Base-by-base conservation (phyloP, 1,140 invertebrate species). In the Pogonognathellus flavescens region DNA sequence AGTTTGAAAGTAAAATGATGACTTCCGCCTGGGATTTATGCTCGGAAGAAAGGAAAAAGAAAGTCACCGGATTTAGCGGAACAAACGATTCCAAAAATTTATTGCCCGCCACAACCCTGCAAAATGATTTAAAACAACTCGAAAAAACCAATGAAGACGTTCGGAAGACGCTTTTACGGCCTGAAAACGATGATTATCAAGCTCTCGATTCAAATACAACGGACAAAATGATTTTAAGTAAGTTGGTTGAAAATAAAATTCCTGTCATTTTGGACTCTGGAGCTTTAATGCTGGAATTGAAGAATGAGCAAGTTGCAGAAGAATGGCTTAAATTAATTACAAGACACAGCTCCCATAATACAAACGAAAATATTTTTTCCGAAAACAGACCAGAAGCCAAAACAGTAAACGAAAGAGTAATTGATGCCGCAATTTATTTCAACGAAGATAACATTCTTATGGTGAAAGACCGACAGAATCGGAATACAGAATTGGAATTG, bases 281-380 rank as follows among this genome's bases (percentile, higher is more conserved):
- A 25, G 87, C 87, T 13, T 25, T 88, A 9, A 86, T 88, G 80
- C n/a, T 86, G 25, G 85, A 85, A 20, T 18, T 88, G 22, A 80
- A 14, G 9, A 88, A 88, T 66, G 66, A 84, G 53, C 14, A 57
- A 49, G 85, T 88, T 41, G 86, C 86, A 13, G 2, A 80, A 1
- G 8, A 80, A 13, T 86, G 85, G 87, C 66, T 88, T 31, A 14
- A 82, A 72, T n/a, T 11, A 18, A 41, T 72, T 49, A 4, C 1
- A 72, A n/a, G n/a, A n/a, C n/a, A n/a, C n/a, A n/a, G n/a, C n/a
- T n/a, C n/a, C n/a, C n/a, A n/a, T n/a, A n/a, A n/a, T n/a, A n/a
- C n/a, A n/a, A n/a, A n/a, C n/a, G n/a, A n/a, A n/a, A n/a, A n/a
- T n/a, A n/a, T n/a, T n/a, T n/a, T 62, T 62, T 18, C 16, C 10